These are phyloP conservation scores for Spongilla lacustris DNA, from an alignment of 37 sponge, comb jelly and placozoan genomes.

Conservation along the genomic window DNA sequence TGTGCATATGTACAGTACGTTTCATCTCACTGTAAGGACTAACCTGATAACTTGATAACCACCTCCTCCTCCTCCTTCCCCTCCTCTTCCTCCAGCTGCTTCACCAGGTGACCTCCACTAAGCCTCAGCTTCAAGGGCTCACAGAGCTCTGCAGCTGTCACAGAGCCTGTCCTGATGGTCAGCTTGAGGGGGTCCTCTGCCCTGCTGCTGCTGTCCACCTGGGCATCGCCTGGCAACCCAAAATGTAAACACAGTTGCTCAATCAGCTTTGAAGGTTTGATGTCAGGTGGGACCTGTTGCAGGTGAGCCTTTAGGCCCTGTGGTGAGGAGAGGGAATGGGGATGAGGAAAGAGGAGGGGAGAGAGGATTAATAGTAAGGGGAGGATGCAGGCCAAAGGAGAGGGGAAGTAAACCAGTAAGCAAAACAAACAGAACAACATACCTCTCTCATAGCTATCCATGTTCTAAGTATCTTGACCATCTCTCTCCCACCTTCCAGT, in stretches of 20 bases:
- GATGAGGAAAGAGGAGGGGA: too few relatives aligned
- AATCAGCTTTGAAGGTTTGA: slow-evolving; percentile 16
- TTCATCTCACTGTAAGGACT: slow-evolving; percentile 14
- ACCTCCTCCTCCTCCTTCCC: slow-evolving; percentile 16
- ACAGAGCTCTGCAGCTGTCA: too few relatives aligned
- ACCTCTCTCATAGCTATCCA: slow-evolving; percentile 57
- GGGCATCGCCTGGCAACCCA: too few relatives aligned
- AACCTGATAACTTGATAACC: slow-evolving; percentile 22
- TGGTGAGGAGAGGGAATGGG: too few relatives aligned
- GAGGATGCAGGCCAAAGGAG: too few relatives aligned
- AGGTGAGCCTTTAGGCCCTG: slow-evolving; percentile 34
- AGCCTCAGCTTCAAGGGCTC: neutral
- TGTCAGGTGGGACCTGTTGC: slow-evolving; percentile 29
- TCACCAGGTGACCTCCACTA: neutral
- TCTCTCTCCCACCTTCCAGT: slow-evolving; percentile 43
- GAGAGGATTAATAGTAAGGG: neutral
- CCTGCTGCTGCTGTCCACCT: too few relatives aligned
- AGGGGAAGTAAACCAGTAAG: too few relatives aligned
- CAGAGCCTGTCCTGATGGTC: too few relatives aligned
- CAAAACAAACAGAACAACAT: neutral
- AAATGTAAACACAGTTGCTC: slow-evolving; percentile 8
- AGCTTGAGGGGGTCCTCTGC: too few relatives aligned
- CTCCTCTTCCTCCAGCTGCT: neutral
- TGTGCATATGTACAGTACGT: slow-evolving; percentile 10
- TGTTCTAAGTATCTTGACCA: slow-evolving; percentile 15